These are phyloP conservation scores for Ophion slaviceki DNA, from an alignment of 2,888 invertebrate species.

Conservation along the genomic window DNA sequence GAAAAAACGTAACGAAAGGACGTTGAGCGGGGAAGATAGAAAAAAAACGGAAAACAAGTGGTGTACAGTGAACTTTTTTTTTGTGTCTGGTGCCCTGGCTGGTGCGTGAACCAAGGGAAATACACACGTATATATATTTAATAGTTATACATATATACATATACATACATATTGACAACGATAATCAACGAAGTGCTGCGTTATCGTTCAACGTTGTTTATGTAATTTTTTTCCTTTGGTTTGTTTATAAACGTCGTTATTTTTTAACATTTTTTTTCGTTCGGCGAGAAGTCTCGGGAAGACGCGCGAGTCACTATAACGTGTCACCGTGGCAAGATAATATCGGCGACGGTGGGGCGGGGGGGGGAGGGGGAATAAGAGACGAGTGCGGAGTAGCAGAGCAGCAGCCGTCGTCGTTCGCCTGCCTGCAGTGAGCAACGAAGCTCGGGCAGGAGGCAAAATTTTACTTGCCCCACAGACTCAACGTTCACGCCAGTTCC, in stretches of 20 bases:
- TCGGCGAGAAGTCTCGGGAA: background rate
- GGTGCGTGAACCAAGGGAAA: conserved; percentile 21
- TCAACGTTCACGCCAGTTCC: conserved; percentile 3
- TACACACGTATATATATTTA: background rate
- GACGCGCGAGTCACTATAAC: conserved; percentile 24
- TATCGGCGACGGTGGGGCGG: conserved; percentile 71
- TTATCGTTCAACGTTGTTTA: conserved; percentile 1
- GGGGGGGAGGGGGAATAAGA: conserved; percentile 72
- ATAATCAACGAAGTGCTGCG: conserved; percentile 35
- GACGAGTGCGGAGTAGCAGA: conserved; percentile 66
- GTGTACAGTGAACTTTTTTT: conserved; percentile 36
- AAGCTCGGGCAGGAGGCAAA: conserved; percentile 55
- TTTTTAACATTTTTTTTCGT: background rate
- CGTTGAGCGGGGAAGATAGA: conserved; percentile 3
- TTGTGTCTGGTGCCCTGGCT: background rate
- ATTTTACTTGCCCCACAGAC: conserved; percentile 45
- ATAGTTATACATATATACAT: too few relatives aligned
- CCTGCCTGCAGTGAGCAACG: conserved; percentile 51
- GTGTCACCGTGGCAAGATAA: conserved; percentile 74
- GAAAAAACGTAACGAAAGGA: background rate
- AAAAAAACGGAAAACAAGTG: background rate
- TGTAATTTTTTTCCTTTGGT: background rate
- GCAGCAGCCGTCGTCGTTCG: conserved; percentile 58
- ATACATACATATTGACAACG: conserved; percentile 25
- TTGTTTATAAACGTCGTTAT: background rate